These are phyloP conservation scores for Petaurus breviceps DNA, from an alignment of 2,113 vertebrate genomes.

Conservation along the genomic window DNA sequence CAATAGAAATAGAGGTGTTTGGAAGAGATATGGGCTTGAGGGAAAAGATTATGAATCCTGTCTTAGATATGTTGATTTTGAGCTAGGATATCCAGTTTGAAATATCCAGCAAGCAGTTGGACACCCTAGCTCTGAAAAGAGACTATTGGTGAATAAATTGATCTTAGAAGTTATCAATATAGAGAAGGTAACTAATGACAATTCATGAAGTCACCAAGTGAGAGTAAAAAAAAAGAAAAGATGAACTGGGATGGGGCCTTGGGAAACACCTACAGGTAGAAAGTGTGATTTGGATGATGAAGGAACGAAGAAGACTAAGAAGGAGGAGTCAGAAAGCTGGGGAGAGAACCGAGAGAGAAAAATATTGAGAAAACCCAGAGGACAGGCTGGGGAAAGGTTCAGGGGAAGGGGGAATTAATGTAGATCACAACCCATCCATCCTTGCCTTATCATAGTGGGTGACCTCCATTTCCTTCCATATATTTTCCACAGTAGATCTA, in stretches of 20 bases:
- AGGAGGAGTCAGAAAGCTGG: neutral
- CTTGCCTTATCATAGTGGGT: neutral
- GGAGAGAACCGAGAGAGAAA: neutral
- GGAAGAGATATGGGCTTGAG: neutral
- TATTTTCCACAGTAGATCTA: neutral
- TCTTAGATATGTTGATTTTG: neutral
- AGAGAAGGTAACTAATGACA: neutral
- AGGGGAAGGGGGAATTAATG: neutral
- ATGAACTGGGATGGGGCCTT: neutral
- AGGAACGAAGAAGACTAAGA: neutral
- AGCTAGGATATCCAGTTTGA: neutral
- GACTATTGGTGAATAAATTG: neutral
- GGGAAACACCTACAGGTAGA: neutral
- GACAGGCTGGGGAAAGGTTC: neutral
- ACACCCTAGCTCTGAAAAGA: neutral
- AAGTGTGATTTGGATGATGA: neutral
- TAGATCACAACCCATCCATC: neutral
- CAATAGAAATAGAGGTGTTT: neutral
- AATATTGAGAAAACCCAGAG: neutral
- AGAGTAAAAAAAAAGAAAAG: neutral
- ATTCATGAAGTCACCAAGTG: neutral
- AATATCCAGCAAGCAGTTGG: neutral
- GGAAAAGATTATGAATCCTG: neutral
- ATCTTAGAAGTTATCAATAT: neutral
- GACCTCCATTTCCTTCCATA: neutral